Evolutionary conservation across 2,888 invertebrate species (phyloP), one percentile per base, ranked within the genome.

Genomic region (Neoitamus cyanurus): DNA sequence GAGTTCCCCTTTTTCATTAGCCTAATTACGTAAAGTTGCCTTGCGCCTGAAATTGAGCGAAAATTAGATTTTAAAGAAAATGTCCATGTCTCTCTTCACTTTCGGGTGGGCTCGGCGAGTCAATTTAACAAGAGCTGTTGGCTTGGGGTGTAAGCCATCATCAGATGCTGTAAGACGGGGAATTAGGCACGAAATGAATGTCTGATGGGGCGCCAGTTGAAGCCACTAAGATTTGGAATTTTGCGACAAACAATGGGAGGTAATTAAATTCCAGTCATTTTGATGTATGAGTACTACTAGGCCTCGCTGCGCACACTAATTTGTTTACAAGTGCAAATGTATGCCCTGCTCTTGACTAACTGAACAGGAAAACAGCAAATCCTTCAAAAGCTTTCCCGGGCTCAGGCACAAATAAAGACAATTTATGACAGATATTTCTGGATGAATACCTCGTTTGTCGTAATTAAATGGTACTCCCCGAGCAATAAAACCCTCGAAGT

Each of bases 221-320:
- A 75, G 75, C 37, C 37, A 75, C 37, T 28, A 42, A 75, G 31
- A 42, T 75, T 37, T 28, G 4, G 37, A 36, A 75, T 75, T 75
- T 25, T 42, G 75, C 9, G 37, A 75, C 73, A 48, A 42, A 42
- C 15, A 36, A 72, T 42, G 75, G 13, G 11, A n/a, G 25, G 37
- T 37, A 75, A 75, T 75, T 75, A 75, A 42, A 75, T 75, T 75
- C 48, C 75, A 75, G 75, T 75, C 75, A 37, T 75, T 75, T 37
- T 36, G 37, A 42, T 75, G 31, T 75, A 75, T 7, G 48, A 20
- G 48, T 48, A 20, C 48, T 37, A 13, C 4, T 7, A 9, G 37
- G 75, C 11, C 25, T 20, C 6, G n/a, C 7, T 75, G 20, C 36
- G 11, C 20, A 37, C 5, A 75, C 73, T 42, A 37, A 75, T 75